A percentile compares a stretch with the other conserved stretches of the same genome.
Evolutionary conservation across 2,797 vertebrate genomes (phyloP).

Genomic region (Ispidina lecontei): DNA sequence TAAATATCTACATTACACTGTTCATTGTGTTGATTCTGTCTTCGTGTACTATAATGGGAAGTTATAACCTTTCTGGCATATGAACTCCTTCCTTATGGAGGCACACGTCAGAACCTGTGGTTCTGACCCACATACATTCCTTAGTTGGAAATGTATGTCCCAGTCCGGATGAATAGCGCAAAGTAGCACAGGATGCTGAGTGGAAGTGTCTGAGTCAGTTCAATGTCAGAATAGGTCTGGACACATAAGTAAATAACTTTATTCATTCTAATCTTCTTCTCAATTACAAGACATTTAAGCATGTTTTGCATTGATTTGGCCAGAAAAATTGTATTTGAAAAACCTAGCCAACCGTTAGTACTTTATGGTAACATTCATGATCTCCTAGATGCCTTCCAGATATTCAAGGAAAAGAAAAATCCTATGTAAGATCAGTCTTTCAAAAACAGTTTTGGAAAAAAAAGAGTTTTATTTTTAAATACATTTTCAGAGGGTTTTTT

Average conservation of each 20-base stretch:
- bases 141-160: background rate
- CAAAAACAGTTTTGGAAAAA: background rate
- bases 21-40: background rate
- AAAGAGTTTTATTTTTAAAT: background rate
- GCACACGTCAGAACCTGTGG: background rate
- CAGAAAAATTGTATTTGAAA: background rate
- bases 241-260: background rate
- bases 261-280: background rate
- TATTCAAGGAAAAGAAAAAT: background rate
- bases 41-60: background rate
- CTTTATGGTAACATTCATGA: background rate
- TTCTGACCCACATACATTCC: background rate
- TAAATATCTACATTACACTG: background rate
- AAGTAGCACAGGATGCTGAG: accelerated
- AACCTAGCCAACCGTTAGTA: background rate
- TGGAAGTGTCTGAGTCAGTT: background rate
- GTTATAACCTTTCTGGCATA: background rate
- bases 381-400: background rate
- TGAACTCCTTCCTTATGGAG: background rate
- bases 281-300: background rate
- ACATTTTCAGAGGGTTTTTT: background rate
- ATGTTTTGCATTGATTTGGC: background rate
- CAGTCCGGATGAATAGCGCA: background rate
- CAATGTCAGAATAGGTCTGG: background rate
- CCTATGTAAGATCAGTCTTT: background rate